phyloP scores from a whole-genome alignment of 2,113 vertebrate species.

The Phylloscopus whistleri region DNA sequence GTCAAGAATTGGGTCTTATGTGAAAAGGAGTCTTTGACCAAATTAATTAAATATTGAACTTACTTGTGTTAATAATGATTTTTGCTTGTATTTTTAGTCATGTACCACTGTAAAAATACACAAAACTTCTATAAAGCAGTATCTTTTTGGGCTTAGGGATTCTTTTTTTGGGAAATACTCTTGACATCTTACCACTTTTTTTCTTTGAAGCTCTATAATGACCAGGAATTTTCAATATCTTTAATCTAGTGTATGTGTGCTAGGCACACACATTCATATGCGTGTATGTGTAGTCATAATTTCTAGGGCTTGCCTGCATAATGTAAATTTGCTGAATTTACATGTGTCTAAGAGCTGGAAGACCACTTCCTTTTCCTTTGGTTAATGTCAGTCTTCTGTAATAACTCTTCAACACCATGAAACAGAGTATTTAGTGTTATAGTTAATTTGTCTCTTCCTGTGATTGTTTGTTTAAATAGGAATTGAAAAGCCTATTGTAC shows the following conservation, averaged over 20 bases:
- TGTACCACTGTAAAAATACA: background rate
- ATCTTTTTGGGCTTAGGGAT: background rate
- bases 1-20: background rate
- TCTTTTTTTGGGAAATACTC: background rate
- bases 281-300: background rate
- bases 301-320: background rate
- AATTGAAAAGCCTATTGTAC: slow-evolving; percentile 2
- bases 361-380: slow-evolving; percentile 33
- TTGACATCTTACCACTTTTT: background rate
- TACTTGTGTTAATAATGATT: background rate
- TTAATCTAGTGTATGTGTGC: background rate
- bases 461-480: slow-evolving; percentile 21
- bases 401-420: background rate
- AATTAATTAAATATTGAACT: background rate
- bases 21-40: background rate
- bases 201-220: background rate
- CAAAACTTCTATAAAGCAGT: background rate
- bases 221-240: background rate
- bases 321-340: background rate
- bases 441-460: slow-evolving; percentile 30
- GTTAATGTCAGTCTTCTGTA: background rate
- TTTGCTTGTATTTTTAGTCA: background rate
- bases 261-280: fast-evolving
- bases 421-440: background rate
- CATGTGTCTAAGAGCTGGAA: background rate